These are phyloP conservation scores for Athene noctua DNA, from an alignment of 2,113 vertebrate species.

Conservation along the genomic window DNA sequence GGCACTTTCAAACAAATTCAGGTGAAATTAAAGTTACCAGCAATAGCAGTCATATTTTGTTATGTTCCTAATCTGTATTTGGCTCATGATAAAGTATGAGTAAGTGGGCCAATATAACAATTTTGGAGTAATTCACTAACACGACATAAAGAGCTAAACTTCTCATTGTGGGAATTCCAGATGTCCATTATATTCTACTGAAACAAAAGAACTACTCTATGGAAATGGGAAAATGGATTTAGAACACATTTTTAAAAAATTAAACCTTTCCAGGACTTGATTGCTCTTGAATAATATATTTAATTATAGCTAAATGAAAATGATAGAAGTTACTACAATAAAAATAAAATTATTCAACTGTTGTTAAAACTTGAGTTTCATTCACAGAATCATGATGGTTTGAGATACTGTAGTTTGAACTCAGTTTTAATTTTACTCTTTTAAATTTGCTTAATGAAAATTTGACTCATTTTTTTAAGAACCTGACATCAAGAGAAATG, in stretches of 20 bases:
- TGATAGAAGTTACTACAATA: not conserved
- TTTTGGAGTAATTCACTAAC: not conserved
- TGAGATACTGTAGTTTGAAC: not conserved
- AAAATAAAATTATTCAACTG: not conserved
- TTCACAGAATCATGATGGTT: not conserved
- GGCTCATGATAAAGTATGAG: not conserved
- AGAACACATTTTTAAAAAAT: not conserved
- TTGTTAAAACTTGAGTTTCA: not conserved
- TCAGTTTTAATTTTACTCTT: not conserved
- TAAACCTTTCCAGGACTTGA: not conserved
- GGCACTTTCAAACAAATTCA: not conserved
- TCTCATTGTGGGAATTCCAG: not conserved
- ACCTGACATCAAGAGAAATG: not conserved
- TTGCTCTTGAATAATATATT: not conserved
- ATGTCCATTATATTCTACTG: not conserved
- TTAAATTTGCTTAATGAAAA: not conserved
- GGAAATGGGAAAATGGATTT: not conserved
- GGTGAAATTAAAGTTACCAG: not conserved
- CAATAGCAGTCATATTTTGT: not conserved
- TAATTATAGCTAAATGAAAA: not conserved
- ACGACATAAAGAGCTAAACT: not conserved
- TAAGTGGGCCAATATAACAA: not conserved
- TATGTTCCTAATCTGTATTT: not conserved
- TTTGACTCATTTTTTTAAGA: not conserved
- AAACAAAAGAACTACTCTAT: not conserved